Evolutionary conservation across 1,140 invertebrate genomes (phyloP), one percentile per base, ranked within the genome.

Genomic region (Paramacrobiotus metropolitanus): DNA sequence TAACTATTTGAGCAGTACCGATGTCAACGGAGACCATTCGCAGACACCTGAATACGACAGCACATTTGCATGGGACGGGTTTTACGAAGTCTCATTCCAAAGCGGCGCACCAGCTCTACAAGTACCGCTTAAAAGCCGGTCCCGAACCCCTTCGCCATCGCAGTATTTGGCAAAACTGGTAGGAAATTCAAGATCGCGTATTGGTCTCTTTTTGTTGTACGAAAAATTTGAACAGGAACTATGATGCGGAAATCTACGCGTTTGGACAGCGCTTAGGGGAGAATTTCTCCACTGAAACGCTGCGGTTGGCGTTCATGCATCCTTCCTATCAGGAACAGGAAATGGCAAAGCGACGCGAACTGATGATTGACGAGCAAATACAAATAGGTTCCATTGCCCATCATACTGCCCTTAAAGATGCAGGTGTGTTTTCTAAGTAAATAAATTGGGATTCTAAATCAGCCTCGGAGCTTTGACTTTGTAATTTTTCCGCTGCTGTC

Each of bases 201-300:
- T 40, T 15, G 34, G n/a, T 40, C 9, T n/a, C 34, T n/a, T n/a
- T n/a, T n/a, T 15, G 34, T 40, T 40, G 34, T 40, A 40, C 34
- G 9, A 40, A 40, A 40, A 40, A 15, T 55, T 15, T 20, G 15
- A 15, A 24, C 28, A 77, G 77, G 89, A 93, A 93, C 71, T 83
- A 87, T 70, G 78, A 83, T 65, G 79, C 86, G 0, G 91, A 95
- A 75, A 62, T 93, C 21, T 92, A 77, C 77, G 84, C 87, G 2
- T 93, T 94, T 76, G 82, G 82, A 29, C 81, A 82, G 67, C 76
- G 91, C 44, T 72, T 94, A 15, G 80, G 82, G n/a, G 91, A 94
- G 76, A 76, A 83, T 4, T 87, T 94, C 68, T 74, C 86, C 63
- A 70, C 75, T 1, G 71, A 79, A 48, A 70, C 83, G 21, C 69